These are phyloP conservation scores for Oryzias sinensis DNA, from an alignment of 2,797 vertebrate genomes.

Conservation along the genomic window DNA sequence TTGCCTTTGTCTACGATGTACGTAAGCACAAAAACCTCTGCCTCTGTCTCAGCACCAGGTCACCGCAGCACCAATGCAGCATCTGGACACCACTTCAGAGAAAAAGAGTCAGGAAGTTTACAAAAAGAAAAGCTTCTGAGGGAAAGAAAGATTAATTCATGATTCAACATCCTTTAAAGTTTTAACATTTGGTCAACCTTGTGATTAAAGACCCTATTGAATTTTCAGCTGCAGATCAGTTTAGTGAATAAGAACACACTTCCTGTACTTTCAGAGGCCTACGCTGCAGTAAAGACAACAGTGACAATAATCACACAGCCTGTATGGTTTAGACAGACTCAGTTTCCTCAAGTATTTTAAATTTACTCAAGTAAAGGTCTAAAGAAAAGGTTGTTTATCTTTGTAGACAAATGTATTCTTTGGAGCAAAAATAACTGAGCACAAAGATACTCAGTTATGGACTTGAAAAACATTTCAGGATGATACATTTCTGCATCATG, in stretches of 20 bases:
- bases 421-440: too few species aligned
- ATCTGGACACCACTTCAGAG: neutral
- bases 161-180: constrained; percentile 8
- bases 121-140: neutral
- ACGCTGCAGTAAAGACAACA: constrained; percentile 19
- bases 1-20: constrained; percentile 87
- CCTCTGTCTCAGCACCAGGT: constrained; percentile 7
- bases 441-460: too few species aligned
- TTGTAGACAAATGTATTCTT: too few species aligned
- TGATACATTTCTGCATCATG: too few species aligned
- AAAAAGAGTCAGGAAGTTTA: constrained; percentile 7
- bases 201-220: constrained; percentile 41
- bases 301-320: constrained; percentile 7
- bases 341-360: neutral
- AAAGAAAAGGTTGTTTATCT: too few species aligned
- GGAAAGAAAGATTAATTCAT: neutral
- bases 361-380: too few species aligned
- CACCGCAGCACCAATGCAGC: neutral
- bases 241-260: constrained; percentile 25
- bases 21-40: constrained; percentile 34
- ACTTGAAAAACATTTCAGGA: too few species aligned
- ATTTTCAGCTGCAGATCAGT: constrained; percentile 13
- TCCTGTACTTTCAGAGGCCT: constrained; percentile 26
- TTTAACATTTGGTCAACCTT: constrained; percentile 21
- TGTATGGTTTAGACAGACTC: constrained; percentile 6